These are phyloP conservation scores for Vicugna pacos DNA, from an alignment of 2,113 vertebrate species.

Conservation along the genomic window DNA sequence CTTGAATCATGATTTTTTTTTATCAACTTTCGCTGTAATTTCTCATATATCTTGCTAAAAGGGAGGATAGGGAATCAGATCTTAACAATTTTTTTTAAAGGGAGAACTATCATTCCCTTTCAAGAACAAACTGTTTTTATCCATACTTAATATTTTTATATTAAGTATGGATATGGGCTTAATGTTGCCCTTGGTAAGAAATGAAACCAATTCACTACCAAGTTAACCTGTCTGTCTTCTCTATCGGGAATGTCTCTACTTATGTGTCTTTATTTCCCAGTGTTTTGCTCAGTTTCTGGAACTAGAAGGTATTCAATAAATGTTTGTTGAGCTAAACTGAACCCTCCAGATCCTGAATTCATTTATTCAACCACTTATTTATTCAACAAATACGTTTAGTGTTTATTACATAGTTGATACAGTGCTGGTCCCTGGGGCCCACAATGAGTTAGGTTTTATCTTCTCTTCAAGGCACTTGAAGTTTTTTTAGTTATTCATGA, in stretches of 20 bases:
- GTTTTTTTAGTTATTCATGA: background rate
- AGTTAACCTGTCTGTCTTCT: background rate
- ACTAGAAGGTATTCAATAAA: background rate
- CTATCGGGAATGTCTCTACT: background rate
- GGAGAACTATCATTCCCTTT: background rate
- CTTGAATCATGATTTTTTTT: background rate
- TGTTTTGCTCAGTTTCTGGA: background rate
- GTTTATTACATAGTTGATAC: background rate
- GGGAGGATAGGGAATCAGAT: background rate
- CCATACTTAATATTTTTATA: background rate
- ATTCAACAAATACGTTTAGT: background rate
- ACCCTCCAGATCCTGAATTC: background rate
- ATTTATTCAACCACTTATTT: background rate
- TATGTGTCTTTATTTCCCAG: background rate
- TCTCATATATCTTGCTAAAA: background rate
- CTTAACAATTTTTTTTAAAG: background rate
- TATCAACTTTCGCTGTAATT: background rate
- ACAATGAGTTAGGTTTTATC: background rate
- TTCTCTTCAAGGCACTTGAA: slow-evolving; percentile 8
- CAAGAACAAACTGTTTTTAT: background rate
- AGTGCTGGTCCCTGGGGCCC: background rate
- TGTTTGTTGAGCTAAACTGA: background rate
- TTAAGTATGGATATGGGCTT: background rate
- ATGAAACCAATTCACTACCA: background rate
- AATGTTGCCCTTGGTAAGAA: background rate